Evolutionary conservation across 2,888 invertebrate species (phyloP), one percentile per base, ranked within the genome.

Genomic region (Malthinus seriepunctatus): DNA sequence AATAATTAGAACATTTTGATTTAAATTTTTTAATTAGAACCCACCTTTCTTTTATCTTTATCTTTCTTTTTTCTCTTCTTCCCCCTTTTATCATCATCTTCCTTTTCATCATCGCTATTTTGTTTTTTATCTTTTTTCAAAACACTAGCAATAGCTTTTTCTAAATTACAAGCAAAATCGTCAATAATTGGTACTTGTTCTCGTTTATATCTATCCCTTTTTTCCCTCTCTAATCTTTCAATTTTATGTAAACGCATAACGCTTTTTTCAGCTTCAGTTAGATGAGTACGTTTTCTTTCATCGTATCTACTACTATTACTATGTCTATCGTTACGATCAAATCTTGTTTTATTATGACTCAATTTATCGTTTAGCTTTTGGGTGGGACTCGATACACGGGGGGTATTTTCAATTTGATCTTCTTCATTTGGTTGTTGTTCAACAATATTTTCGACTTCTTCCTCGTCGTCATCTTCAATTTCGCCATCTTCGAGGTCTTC

Each of bases 401-500:
- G 34, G 6, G 32, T 39, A 23, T 23, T 44, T 35, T 45, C 32
- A 35, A 34, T 31, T 15, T 38, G 31, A 8, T 42, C 23, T 8
- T 34, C 35, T 15, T 23, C 23, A 5, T 23, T 23, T 23, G 23
- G 23, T 5, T 23, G 2, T 23, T 23, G 23, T 23, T 23, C 23
- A 3, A 5, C 23, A 23, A 23, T 23, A 23, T 2, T 23, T 23
- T 23, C 23, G 23, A 15, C 73, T 12, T 80, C 80, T 45, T 83
- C 84, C 63, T 85, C 85, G 48, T 85, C 85, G 67, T 86, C 85
- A 45, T 86, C 85, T 64, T 91, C 91, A 67, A 93, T 92, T 78
- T 93, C 93, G 46, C 93, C 93, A 74, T 93, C 93, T 79, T 94
- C 93, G 65, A 93, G 82, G 75, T 93, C 92, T 72, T 88, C 84